Evolutionary conservation across 1,140 invertebrate genomes (phyloP).

Genomic region (Bombus affinis): DNA sequence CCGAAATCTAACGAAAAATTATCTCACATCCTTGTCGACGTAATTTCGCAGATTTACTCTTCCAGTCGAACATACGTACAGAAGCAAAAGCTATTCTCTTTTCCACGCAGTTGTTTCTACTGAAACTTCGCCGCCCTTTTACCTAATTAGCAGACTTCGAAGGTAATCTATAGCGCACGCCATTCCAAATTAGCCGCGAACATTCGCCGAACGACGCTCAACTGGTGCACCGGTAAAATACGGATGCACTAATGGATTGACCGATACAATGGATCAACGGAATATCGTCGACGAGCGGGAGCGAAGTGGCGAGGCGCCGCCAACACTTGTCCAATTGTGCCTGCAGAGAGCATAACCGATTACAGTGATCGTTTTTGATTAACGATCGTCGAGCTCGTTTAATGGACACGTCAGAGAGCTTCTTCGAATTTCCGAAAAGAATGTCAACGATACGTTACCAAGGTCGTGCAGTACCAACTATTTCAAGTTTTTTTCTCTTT

Average conservation of each 20-base stretch:
- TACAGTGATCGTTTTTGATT: conserved; percentile 18
- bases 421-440: not conserved
- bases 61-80: not conserved
- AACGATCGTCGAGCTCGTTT: conserved; percentile 4
- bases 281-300: not conserved
- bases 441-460: too few species aligned
- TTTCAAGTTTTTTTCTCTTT: too few species aligned
- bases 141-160: conserved; percentile 8
- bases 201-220: conserved; percentile 13
- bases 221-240: not conserved
- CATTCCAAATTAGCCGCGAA: not conserved
- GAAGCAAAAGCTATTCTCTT: too few species aligned
- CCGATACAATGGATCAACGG: conserved; percentile 25
- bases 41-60: too few species aligned
- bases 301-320: not conserved
- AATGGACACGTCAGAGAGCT: not conserved
- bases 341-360: conserved; percentile 23
- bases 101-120: not conserved
- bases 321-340: conserved; percentile 21
- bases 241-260: conserved; percentile 23
- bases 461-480: too few species aligned
- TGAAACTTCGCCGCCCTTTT: not conserved
- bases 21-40: too few species aligned
- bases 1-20: too few species aligned
- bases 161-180: not conserved